Evolutionary conservation across 2,888 invertebrate species (phyloP).

Genomic region (Rhodophaea formosa): DNA sequence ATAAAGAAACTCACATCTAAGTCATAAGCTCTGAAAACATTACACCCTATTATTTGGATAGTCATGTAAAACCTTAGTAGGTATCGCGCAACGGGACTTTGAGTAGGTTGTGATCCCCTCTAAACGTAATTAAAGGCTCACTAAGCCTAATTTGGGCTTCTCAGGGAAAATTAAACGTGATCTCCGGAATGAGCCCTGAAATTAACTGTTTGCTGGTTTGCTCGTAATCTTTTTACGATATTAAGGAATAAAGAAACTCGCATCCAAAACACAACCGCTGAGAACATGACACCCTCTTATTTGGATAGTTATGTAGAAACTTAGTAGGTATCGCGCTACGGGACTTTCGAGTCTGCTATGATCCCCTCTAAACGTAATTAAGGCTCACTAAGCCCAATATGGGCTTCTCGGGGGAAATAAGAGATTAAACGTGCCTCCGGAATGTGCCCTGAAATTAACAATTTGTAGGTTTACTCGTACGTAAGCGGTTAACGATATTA

Average conservation of each 20-base stretch:
- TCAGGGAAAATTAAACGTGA: constrained; percentile 5
- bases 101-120: not conserved
- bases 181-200: not conserved
- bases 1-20: too few relatives aligned
- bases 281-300: too few relatives aligned
- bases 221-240: not conserved
- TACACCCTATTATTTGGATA: too few relatives aligned
- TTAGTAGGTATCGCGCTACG: not conserved
- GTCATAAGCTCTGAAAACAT: too few relatives aligned
- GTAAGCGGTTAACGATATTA: not conserved
- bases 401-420: constrained; percentile 11
- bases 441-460: constrained; percentile 8
- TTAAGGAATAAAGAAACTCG: too few relatives aligned
- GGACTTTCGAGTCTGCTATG: not conserved
- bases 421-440: constrained; percentile 4
- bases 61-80: too few relatives aligned
- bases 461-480: not conserved
- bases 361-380: constrained; percentile 7
- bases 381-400: constrained; percentile 12
- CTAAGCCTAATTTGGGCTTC: constrained; percentile 6
- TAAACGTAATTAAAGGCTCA: constrained; percentile 9
- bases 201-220: not conserved
- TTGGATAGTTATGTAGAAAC: too few relatives aligned
- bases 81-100: too few relatives aligned
- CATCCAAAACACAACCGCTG: too few relatives aligned